Percentiles rank a stretch among this genome's conserved stretches.
phyloP scores from a whole-genome alignment of 2,888 invertebrate genomes.

The Drosophila trichaetosa region DNA sequence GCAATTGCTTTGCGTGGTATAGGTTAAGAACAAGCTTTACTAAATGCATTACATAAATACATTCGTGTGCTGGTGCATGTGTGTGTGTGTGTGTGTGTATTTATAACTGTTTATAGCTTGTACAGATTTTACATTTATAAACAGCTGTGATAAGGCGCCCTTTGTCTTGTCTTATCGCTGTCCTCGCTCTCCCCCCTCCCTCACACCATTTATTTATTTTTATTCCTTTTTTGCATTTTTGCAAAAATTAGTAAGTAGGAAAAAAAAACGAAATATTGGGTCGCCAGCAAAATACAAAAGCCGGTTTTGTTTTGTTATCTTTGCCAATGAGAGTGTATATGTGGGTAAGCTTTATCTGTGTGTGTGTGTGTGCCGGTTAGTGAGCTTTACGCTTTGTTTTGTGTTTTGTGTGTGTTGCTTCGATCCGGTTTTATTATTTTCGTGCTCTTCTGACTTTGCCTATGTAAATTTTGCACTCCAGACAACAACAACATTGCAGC shows the following conservation, averaged over 20 bases:
- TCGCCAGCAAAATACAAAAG: constrained; percentile 54
- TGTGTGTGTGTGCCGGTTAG: constrained; percentile 50
- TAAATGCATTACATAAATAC: constrained; percentile 13
- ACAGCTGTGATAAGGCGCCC: constrained; percentile 62
- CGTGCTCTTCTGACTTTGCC: constrained; percentile 52
- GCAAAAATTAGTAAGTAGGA: constrained; percentile 49
- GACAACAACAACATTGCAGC: constrained; percentile 34
- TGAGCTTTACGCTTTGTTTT: constrained; percentile 66
- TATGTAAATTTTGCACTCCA: constrained; percentile 49
- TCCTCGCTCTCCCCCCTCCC: background rate
- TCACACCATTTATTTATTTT: background rate
- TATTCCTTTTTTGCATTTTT: constrained; percentile 25
- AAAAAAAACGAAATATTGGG: constrained; percentile 58
- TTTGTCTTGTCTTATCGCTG: constrained; percentile 63
- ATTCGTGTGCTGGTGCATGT: constrained; percentile 3
- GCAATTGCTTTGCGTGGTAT: constrained; percentile 61
- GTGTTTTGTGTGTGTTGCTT: constrained; percentile 50
- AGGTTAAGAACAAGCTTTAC: constrained; percentile 66
- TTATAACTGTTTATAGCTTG: constrained; percentile 21
- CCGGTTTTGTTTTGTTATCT: constrained; percentile 68
- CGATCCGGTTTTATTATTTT: constrained; percentile 53
- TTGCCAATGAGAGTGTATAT: constrained; percentile 61
- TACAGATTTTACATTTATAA: constrained; percentile 22
- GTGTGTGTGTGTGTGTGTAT: constrained; percentile 7
- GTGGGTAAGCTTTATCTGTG: constrained; percentile 65